Evolutionary conservation across 2,113 vertebrate genomes (phyloP).

Genomic region (Scalopus aquaticus): DNA sequence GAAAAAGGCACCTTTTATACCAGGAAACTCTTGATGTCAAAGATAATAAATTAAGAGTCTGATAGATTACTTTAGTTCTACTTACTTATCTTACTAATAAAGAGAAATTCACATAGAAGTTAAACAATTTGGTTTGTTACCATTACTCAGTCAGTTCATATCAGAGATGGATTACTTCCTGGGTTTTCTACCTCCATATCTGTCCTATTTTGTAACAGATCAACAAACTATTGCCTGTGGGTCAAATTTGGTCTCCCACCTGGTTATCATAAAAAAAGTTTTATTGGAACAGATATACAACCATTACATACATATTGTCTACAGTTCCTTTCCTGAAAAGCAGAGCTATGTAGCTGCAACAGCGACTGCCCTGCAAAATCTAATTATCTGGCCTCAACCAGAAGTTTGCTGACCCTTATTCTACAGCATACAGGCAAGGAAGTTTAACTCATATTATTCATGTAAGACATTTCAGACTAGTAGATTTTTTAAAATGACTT

Average conservation of each 20-base stretch:
- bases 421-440: neutral
- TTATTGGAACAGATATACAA: neutral
- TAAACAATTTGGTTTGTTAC: neutral
- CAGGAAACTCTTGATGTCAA: neutral
- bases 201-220: neutral
- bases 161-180: neutral
- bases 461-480: conserved; percentile 42
- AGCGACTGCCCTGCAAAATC: neutral
- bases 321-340: neutral
- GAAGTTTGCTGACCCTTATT: neutral
- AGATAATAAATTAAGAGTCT: neutral
- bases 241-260: neutral
- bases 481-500: neutral
- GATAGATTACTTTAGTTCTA: too few species aligned
- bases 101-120: conserved; percentile 1
- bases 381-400: neutral
- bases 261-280: conserved; percentile 13
- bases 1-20: conserved; percentile 14
- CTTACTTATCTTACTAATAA: neutral
- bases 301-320: neutral
- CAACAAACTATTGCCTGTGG: neutral
- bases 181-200: neutral
- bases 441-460: neutral
- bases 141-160: neutral
- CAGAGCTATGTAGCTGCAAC: neutral